Conservation (phyloP, 2,797 vertebrate species). For the Bufotes viridis region DNA sequence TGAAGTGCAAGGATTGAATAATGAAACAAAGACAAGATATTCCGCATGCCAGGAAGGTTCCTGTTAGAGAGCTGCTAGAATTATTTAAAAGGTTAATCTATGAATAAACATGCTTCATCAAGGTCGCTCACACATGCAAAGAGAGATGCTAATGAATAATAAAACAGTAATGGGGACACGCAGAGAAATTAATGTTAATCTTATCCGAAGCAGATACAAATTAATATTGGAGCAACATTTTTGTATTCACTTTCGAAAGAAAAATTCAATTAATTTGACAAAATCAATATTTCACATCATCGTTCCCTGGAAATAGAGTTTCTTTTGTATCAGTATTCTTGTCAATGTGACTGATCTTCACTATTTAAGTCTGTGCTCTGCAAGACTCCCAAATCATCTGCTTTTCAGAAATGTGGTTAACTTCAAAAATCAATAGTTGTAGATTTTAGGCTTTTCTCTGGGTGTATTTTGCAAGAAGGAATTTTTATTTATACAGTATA, state of each 20-base stretch:
- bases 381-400: constrained; percentile 69
- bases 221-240: constrained; percentile 89
- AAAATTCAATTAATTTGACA: constrained; percentile 90
- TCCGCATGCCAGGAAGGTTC: constrained; percentile 93
- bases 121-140: constrained; percentile 89
- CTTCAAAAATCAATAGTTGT: constrained; percentile 65
- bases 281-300: constrained; percentile 87
- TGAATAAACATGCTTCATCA: constrained; percentile 99
- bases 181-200: constrained; percentile 83
- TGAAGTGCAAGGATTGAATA: constrained; percentile 89
- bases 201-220: constrained; percentile 88
- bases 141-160: constrained; percentile 96
- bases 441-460: constrained; percentile 62
- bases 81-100: constrained; percentile 99
- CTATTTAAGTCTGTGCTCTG: constrained; percentile 68
- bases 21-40: constrained; percentile 95
- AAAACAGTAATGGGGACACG: constrained; percentile 87
- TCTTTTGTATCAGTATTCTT: constrained; percentile 71
- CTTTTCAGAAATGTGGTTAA: constrained; percentile 65
- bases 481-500: constrained; percentile 67
- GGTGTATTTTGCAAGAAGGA: constrained; percentile 63
- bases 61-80: constrained; percentile 93
- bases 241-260: constrained; percentile 89
- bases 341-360: constrained; percentile 66
- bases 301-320: constrained; percentile 76